Base-by-base conservation (phyloP, 1,140 invertebrate genomes). In the Anastrepha obliqua region DNA sequence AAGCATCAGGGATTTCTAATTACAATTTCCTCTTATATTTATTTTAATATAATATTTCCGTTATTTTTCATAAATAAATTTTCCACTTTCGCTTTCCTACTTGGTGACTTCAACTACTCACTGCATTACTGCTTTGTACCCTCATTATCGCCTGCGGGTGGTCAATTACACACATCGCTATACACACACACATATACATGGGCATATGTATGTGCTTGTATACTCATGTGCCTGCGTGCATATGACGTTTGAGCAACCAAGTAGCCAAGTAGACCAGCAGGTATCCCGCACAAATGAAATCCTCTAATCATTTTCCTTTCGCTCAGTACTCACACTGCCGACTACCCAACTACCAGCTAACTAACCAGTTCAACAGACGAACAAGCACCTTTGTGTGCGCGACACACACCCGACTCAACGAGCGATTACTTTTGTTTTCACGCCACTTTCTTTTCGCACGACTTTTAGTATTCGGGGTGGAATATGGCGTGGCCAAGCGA, bases 301-400 rank as follows among this genome's bases (percentile, higher is more conserved):
- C 17, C 47, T 55, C 74, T 58, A 81, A 81, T 81, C 47, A 81
- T 81, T 81, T 81, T 81, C 74, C 74, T 81, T 81, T 81, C 74
- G 42, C 51, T 81, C 74, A 55, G 42, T 81, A 55, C 20, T 81
- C 74, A 81, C 47, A 55, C 51, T 13, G 13, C 2, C 42, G 17
- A 44, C 67, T 39, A 74, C 42, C 29, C 42, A 39, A 42, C 42
- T 44, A 74, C 67, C 67, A 42, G 67, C 67, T 74, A 74, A 20
- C 20, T 81, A 81, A 81, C 44, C 74, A 81, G 74, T 81, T 81
- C 47, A 81, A 81, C 74, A 81, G 44, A 9, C 74, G 47, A 55
- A 81, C 11, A 42, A 81, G n/a, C 15, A 81, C 47, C 47, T 29
- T 20, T 8, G 5, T 39, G 29, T 29, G 29, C 29, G 29, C 64